Evolutionary conservation across 2,113 vertebrate species (phyloP), one percentile per base, ranked within the genome.

Genomic region (Barbus barbus): DNA sequence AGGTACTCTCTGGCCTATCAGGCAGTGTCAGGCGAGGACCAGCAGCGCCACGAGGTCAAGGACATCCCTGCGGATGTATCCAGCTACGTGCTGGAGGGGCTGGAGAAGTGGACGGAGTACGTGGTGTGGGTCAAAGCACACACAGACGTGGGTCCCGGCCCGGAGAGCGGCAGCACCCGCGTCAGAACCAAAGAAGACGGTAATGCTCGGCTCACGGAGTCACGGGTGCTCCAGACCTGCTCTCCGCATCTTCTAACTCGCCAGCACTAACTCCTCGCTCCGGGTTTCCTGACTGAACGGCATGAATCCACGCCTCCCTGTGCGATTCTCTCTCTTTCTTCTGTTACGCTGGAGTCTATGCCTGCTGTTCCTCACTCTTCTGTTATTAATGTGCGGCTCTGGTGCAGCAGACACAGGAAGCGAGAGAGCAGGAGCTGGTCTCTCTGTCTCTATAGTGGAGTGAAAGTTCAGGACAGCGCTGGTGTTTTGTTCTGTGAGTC

Each of bases 101-200:
- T 99, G 96, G 98, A 99, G 95, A 99, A 99, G 94, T 99, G 98
- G 98, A 98, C 98, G 31, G 96, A 97, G 93, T 99, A 99, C 94
- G 95, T 96, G 95, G 97, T 99, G 93, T 98, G 97, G 97, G 97
- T 99, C 89, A 96, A 96, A 93, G 98, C 98, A 56, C 98, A 99
- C 94, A 99, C 98, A 1, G 95, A 98, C 33, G 97, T 98, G 91
- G 97, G 98, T 81, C 97, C 98, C 0, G 98, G 98, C 90, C 98
- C 98, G 0, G 97, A 98, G 93, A 99, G 97, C 94, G 86, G 93
- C 92, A 94, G 95, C 0, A 94, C 97, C 90, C 95, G 93, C 84
- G 95, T 98, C 90, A 97, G 94, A 95, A 99, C 98, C 82, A 96
- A 96, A 0, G 98, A 99, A 91, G 98, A 99, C 87, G 98, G 98